Conservation (phyloP, 2,113 vertebrate species). For the Dicrurus megarhynchus region DNA sequence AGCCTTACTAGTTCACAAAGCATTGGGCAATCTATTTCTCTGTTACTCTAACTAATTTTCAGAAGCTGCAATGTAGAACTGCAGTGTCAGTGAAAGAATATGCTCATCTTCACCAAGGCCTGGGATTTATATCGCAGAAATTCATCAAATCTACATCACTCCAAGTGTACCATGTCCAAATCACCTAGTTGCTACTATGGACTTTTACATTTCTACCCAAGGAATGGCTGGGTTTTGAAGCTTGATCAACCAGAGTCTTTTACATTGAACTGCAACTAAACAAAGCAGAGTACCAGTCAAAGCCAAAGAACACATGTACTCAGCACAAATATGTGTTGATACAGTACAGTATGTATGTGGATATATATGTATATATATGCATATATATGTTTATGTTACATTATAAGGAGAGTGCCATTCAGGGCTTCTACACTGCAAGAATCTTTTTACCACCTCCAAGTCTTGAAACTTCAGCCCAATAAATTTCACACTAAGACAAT, state of each 20-base stretch:
- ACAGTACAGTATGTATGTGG: slow-evolving; percentile 14
- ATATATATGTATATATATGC: neutral
- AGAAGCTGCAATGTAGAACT: slow-evolving; percentile 49
- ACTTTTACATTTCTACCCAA: slow-evolving; percentile 1
- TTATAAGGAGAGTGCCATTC: slow-evolving; percentile 3
- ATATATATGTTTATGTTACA: slow-evolving; percentile 41
- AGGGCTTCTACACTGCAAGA: neutral
- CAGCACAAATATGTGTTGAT: slow-evolving; percentile 47
- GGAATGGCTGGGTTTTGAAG: slow-evolving; percentile 4
- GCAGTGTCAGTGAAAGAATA: neutral
- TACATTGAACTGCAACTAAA: slow-evolving; percentile 41
- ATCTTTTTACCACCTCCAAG: neutral
- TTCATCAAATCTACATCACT: neutral
- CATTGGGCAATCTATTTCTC: neutral
- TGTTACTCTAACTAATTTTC: slow-evolving; percentile 2
- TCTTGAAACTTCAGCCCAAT: neutral
- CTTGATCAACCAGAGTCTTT: slow-evolving; percentile 41
- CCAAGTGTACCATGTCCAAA: neutral
- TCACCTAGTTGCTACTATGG: neutral
- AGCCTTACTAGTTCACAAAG: slow-evolving; percentile 35
- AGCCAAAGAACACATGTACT: slow-evolving; percentile 45
- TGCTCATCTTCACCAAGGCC: slow-evolving; percentile 25
- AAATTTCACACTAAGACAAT: neutral
- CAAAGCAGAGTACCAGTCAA: slow-evolving; percentile 55
- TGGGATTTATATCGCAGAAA: slow-evolving; percentile 11